Conservation (phyloP, 1,140 invertebrate genomes). For the Dreissena polymorpha region DNA sequence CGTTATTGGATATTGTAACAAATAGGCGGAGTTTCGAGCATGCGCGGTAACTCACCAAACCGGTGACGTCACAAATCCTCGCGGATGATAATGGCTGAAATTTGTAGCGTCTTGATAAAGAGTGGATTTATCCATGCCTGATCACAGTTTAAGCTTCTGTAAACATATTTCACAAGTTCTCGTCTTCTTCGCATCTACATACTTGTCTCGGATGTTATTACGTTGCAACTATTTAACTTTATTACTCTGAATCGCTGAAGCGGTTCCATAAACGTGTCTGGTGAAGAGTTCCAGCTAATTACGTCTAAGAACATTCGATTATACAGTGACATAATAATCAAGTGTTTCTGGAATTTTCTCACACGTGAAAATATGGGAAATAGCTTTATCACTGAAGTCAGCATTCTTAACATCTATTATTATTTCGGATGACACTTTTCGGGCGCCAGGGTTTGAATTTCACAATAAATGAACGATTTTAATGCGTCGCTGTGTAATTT, state of each 20-base stretch:
- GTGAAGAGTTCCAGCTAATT: background rate
- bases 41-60: constrained; percentile 15
- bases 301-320: background rate
- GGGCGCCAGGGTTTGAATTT: background rate
- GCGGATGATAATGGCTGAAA: constrained; percentile 55
- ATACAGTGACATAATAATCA: background rate
- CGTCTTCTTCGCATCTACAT: constrained; percentile 36
- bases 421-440: too few relatives aligned
- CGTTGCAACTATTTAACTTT: constrained; percentile 29
- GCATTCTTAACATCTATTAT: too few relatives aligned
- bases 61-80: constrained; percentile 45
- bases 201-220: constrained; percentile 39
- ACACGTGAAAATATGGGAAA: background rate
- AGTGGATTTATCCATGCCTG: constrained; percentile 47
- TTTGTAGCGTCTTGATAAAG: constrained; percentile 53
- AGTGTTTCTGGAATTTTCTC: background rate
- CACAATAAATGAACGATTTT: constrained; percentile 49
- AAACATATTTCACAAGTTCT: constrained; percentile 56
- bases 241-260: constrained; percentile 32
- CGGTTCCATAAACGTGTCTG: background rate
- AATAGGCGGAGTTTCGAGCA: constrained; percentile 28
- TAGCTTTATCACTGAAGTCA: too few relatives aligned
- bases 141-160: constrained; percentile 54
- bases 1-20: constrained; percentile 13
- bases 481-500: constrained; percentile 39